These are phyloP conservation scores for Caenorhabditis plicata DNA, from an alignment of 2,888 invertebrate genomes.

Conservation along the genomic window DNA sequence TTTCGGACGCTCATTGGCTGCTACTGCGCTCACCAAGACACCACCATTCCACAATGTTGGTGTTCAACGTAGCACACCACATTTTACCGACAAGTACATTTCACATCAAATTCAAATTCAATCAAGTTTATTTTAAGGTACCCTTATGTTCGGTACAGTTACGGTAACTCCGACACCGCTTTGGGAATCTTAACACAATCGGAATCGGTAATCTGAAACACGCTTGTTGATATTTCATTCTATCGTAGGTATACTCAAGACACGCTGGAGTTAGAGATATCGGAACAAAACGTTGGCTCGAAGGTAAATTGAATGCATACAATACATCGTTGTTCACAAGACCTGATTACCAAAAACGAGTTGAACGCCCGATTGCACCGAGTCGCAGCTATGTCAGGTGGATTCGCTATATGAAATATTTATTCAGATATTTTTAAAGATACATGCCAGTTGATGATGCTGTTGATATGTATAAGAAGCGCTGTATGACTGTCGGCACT, in stretches of 20 bases:
- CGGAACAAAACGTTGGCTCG: conserved; percentile 64
- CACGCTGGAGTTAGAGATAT: conserved; percentile 56
- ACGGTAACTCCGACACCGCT: conserved; percentile 55
- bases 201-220: conserved; percentile 44
- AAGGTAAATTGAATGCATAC: conserved; percentile 62
- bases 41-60: conserved; percentile 62
- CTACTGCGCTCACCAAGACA: conserved; percentile 57
- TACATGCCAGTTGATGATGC: conserved; percentile 65
- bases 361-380: conserved; percentile 57
- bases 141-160: conserved; percentile 57
- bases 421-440: conserved; percentile 32
- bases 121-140: conserved; percentile 28
- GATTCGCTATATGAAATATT: background rate
- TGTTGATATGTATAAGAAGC: conserved; percentile 64
- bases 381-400: conserved; percentile 56
- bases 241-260: conserved; percentile 38
- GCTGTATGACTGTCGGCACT: conserved; percentile 64
- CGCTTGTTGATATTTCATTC: too few species aligned
- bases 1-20: conserved; percentile 58
- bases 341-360: conserved; percentile 41
- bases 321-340: conserved; percentile 59
- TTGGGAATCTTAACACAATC: conserved; percentile 57
- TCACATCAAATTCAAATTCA: background rate
- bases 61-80: conserved; percentile 62
- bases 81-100: conserved; percentile 54